Evolutionary conservation across 1,140 invertebrate species (phyloP), one percentile per base, ranked within the genome.

Genomic region (Marisa cornuarietis): DNA sequence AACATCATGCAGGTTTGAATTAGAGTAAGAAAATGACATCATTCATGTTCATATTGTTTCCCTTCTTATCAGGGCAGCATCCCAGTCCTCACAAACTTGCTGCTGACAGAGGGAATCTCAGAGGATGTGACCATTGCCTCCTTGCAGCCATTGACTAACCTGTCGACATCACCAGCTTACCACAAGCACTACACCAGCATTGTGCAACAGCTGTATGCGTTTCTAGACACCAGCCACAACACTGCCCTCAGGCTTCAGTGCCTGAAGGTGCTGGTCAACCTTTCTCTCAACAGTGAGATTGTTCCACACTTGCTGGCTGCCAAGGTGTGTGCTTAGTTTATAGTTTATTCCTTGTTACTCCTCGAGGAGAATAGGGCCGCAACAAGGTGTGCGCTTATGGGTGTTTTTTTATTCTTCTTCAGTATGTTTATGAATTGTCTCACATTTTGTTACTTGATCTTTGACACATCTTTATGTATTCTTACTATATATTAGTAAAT

Each of bases 261-360:
- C 20, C 86, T 94, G 0, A 93, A 93, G 84, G 87, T 94, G 51
- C 90, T 94, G n/a, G 93, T 94, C 68, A 94, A 94, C 88, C 88
- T 94, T 8, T 93, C 93, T 8, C 93, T 92, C 82, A 94, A 94
- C 88, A 90, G 92, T 83, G 92, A 93, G 76, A 92, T 94, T 90
- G 92, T 94, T 24, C 93, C 93, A 22, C 91, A 92, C 83, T 87
- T 94, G 49, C 86, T 94, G 69, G 93, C 93, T 81, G 93, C 93
- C 76, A 93, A 94, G 92, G 94, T 94, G 89, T 84, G 80, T 65
- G 26, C 49, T 26, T 42, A 24, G 8, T 73, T 14, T n/a, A n/a
- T n/a, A n/a, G n/a, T n/a, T n/a, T n/a, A n/a, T 71, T 62, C 61
- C 52, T 26, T n/a, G 18, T 52, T n/a, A n/a, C n/a, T n/a, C n/a